Conservation (phyloP, 2,888 invertebrate species). For the Dynastes grantii region DNA sequence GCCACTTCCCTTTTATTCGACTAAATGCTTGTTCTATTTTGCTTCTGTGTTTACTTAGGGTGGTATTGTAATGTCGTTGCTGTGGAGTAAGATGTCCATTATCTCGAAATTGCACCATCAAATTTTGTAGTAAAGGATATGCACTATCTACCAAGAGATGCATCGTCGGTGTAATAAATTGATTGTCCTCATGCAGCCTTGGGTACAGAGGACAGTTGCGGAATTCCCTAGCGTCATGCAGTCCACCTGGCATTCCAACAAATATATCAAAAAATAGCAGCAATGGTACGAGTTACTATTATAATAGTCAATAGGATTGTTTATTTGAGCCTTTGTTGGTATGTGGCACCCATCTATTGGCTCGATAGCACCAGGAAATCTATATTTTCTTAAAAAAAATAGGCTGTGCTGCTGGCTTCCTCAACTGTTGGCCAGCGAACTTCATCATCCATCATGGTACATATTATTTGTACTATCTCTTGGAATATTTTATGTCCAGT, state of each 20-base stretch:
- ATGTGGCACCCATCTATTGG: slow-evolving; percentile 35
- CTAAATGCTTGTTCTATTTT: slow-evolving; percentile 61
- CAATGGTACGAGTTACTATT: slow-evolving; percentile 20
- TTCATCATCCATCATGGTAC: slow-evolving; percentile 19
- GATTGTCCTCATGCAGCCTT: slow-evolving; percentile 1
- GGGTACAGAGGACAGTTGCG: slow-evolving; percentile 54
- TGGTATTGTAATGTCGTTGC: slow-evolving; percentile 60
- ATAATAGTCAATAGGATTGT: slow-evolving; percentile 24
- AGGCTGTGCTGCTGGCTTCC: background rate
- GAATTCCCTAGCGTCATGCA: slow-evolving; percentile 58
- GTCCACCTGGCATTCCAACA: slow-evolving; percentile 59
- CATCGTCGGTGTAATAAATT: background rate
- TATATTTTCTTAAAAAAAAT: background rate
- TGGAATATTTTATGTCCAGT: slow-evolving; percentile 3
- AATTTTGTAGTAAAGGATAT: slow-evolving; percentile 56
- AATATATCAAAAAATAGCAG: slow-evolving; percentile 54
- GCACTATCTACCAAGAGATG: slow-evolving; percentile 59
- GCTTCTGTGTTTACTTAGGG: slow-evolving; percentile 58
- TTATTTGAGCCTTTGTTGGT: slow-evolving; percentile 11
- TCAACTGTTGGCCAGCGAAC: slow-evolving; percentile 2
- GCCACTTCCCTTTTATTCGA: slow-evolving; percentile 60
- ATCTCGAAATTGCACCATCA: slow-evolving; percentile 61
- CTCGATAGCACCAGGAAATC: slow-evolving; percentile 24
- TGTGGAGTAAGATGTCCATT: slow-evolving; percentile 58
- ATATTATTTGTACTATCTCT: slow-evolving; percentile 8